Evolutionary conservation across 2,888 invertebrate genomes (phyloP).

Genomic region (Ennomos erosarius): DNA sequence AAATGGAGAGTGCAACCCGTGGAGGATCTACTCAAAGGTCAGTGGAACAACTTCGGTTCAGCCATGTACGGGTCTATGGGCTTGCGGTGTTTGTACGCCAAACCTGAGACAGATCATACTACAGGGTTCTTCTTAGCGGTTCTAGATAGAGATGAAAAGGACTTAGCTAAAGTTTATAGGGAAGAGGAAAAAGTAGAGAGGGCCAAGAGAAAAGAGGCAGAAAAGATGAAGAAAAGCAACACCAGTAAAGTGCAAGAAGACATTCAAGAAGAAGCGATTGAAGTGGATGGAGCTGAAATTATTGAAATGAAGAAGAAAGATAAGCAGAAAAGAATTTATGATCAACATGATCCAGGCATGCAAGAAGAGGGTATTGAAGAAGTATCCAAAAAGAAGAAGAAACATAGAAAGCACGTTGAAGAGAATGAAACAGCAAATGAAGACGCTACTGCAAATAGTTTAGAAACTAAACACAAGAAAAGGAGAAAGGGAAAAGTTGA

Average conservation of each 20-base stretch:
- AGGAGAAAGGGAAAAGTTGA: constrained; percentile 11
- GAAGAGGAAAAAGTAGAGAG: constrained; percentile 35
- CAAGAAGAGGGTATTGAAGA: constrained; percentile 23
- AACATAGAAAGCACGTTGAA: constrained; percentile 43
- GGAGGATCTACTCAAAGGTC: constrained; percentile 84
- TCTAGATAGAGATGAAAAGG: constrained; percentile 88
- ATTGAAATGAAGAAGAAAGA: constrained; percentile 36
- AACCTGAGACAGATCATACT: constrained; percentile 90
- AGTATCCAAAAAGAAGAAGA: constrained; percentile 50
- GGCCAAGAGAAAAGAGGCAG: constrained; percentile 15
- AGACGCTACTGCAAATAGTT: constrained; percentile 3
- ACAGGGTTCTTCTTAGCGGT: constrained; percentile 98
- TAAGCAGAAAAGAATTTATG: constrained; percentile 8
- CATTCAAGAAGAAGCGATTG: background rate
- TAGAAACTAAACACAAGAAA: constrained; percentile 23
- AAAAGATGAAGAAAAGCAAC: constrained; percentile 20
- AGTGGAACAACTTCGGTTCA: constrained; percentile 90
- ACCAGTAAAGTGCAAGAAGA: background rate
- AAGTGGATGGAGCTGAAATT: constrained; percentile 15
- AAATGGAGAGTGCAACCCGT: constrained; percentile 87
- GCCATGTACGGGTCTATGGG: constrained; percentile 88
- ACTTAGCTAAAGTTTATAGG: constrained; percentile 54
- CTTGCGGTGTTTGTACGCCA: constrained; percentile 91
- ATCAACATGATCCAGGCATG: constrained; percentile 13
- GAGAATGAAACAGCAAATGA: constrained; percentile 14